phyloP scores from a whole-genome alignment of 2,888 invertebrate genomes.

The Mythimna albipuncta region DNA sequence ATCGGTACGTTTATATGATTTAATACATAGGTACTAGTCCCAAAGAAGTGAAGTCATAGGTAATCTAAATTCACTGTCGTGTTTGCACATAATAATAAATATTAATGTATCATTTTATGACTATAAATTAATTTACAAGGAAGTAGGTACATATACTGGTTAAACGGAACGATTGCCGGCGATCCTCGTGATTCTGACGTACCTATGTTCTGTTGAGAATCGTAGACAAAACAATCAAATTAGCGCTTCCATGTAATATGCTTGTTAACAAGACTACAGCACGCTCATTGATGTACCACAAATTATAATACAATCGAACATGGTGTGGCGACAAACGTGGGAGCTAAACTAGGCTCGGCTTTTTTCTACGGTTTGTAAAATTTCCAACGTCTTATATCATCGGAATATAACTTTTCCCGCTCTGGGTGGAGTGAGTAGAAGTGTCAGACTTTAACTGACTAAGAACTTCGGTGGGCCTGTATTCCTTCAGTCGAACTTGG shows the following conservation, averaged over 20 bases:
- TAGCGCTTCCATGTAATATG: slow-evolving; percentile 61
- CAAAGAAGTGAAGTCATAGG: slow-evolving; percentile 34
- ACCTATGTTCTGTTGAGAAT: slow-evolving; percentile 37
- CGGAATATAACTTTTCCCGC: too few relatives aligned
- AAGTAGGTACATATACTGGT: slow-evolving; percentile 32
- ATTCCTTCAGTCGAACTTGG: too few relatives aligned
- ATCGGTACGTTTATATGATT: slow-evolving; percentile 72
- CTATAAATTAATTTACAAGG: slow-evolving; percentile 47
- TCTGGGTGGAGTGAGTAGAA: too few relatives aligned
- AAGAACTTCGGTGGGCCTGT: too few relatives aligned
- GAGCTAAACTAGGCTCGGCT: not conserved
- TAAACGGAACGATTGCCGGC: slow-evolving; percentile 39
- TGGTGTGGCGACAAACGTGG: slow-evolving; percentile 13
- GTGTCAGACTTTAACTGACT: too few relatives aligned
- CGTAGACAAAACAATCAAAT: slow-evolving; percentile 64
- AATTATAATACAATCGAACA: slow-evolving; percentile 48
- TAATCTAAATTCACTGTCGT: slow-evolving; percentile 37
- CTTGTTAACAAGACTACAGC: slow-evolving; percentile 55
- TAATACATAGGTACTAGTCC: not conserved
- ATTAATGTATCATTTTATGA: slow-evolving; percentile 36
- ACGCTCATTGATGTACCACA: slow-evolving; percentile 46
- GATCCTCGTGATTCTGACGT: slow-evolving; percentile 62
- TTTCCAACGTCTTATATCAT: slow-evolving; percentile 13
- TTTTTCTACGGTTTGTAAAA: not conserved
- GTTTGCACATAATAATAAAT: slow-evolving; percentile 41